Base-by-base conservation (phyloP, 1,140 invertebrate species). In the Eufriesea mexicana region DNA sequence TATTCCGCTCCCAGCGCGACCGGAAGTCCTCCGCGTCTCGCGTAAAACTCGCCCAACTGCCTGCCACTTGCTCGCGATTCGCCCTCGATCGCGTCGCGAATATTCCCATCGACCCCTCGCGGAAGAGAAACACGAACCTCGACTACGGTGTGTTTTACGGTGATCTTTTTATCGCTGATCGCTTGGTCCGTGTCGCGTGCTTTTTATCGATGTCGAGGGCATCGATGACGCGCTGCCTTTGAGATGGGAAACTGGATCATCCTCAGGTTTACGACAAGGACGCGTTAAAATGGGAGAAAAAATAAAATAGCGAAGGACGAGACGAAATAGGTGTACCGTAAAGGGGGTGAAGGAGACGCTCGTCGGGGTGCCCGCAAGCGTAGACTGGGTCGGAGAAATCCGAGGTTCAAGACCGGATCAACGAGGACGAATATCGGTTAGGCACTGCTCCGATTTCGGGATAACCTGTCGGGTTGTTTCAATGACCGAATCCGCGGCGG, bases 21-120 rank as follows among this genome's bases (percentile, higher is more conserved):
- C 84, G 86, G 72, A 86, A 84, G 42, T 82, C 76, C 62, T 62
- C 62, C n/a, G 49, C n/a, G 68, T 77, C 67, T 54, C 64, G 71
- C 72, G 79, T 87, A 86, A 86, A 87, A 84, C 64, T 71, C 51
- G 57, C 64, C 16, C 28, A 79, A 78, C 47, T 68, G 68, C 75
- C 82, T 49, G 62, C 7, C 28, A 47, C 59, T 76, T 61, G 35
- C 51, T 16, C 16, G n/a, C 57, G 45, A 67, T 45, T 59, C 10
- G 16, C 0, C 35, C 23, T 47, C 25, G 68, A 59, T 66, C 47
- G 47, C 79, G 72, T 75, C 71, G 59, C 66, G 54, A 42, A 57
- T 54, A 71, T 68, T 70, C 64, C 35, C 35, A 35, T 35, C 35
- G 35, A 35, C 35, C 25, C 16, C 64, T 64, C 49, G 49, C 16